These are phyloP conservation scores for Rhinoderma darwinii DNA, from an alignment of 2,113 vertebrate species.

Conservation along the genomic window DNA sequence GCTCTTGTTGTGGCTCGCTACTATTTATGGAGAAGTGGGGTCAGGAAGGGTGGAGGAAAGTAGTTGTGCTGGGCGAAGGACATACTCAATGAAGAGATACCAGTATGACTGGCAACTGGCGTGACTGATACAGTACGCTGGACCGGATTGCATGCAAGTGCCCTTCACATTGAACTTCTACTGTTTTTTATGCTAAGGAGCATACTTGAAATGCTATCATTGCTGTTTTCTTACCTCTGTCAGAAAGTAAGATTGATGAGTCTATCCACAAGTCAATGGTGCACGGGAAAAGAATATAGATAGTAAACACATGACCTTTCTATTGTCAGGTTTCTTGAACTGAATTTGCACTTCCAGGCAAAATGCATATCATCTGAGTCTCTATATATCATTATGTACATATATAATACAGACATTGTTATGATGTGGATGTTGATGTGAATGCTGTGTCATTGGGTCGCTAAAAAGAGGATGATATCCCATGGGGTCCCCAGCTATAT, in stretches of 20 bases:
- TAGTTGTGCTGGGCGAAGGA: slow-evolving; percentile 7
- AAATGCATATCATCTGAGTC: no score
- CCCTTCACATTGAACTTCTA: slow-evolving; percentile 51
- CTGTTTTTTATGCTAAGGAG: slow-evolving; percentile 34
- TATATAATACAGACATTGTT: neutral
- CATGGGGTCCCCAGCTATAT: neutral
- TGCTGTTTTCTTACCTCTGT: slow-evolving; percentile 35
- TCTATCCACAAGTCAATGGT: neutral
- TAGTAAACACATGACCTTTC: neutral
- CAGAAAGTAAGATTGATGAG: slow-evolving; percentile 41
- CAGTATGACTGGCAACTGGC: slow-evolving; percentile 17
- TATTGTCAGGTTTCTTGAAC: neutral
- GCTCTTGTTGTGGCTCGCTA: neutral
- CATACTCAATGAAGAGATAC: neutral
- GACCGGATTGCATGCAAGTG: slow-evolving; percentile 30
- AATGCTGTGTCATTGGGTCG: neutral
- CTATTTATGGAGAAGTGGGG: slow-evolving; percentile 39
- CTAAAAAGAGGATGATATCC: neutral
- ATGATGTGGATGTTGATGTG: neutral
- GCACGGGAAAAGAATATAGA: neutral
- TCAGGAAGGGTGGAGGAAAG: slow-evolving; percentile 44
- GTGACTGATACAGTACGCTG: slow-evolving; percentile 40
- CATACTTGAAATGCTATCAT: slow-evolving; percentile 26
- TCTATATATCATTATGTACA: no score
- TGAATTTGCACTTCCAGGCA: neutral